These are phyloP conservation scores for Myotis brandtii DNA, from an alignment of 2,113 vertebrate species.

Conservation along the genomic window DNA sequence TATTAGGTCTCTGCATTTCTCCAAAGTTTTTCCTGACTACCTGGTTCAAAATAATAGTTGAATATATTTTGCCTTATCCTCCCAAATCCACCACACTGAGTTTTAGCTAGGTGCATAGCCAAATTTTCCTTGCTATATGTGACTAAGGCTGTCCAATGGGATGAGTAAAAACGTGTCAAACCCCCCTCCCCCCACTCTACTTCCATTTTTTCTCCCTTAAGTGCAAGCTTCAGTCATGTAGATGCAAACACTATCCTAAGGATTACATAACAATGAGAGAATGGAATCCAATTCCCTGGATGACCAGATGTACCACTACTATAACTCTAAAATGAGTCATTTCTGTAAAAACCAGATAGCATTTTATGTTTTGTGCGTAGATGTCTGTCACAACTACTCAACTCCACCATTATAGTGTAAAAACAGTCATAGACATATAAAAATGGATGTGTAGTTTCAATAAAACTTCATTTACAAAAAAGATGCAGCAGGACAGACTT, in stretches of 20 bases:
- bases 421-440: background rate
- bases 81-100: background rate
- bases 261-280: background rate
- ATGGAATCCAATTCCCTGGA: slow-evolving; percentile 22
- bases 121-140: background rate
- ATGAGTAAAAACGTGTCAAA: background rate
- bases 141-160: background rate
- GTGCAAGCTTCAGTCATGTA: background rate
- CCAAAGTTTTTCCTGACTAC: background rate
- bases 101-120: background rate
- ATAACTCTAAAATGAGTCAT: background rate
- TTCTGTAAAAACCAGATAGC: background rate
- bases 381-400: background rate
- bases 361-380: background rate
- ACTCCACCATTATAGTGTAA: background rate
- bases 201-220: background rate
- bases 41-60: slow-evolving; percentile 17
- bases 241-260: background rate
- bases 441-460: background rate
- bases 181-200: background rate
- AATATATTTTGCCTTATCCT: background rate
- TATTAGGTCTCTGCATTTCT: slow-evolving; percentile 8
- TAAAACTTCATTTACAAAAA: slow-evolving; percentile 27
- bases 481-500: background rate
- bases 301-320: background rate